A percentile compares a stretch with the other conserved stretches of the same genome.
Evolutionary conservation across 2,797 vertebrate genomes (phyloP).

Genomic region (Ptychobarbus kaznakovi): DNA sequence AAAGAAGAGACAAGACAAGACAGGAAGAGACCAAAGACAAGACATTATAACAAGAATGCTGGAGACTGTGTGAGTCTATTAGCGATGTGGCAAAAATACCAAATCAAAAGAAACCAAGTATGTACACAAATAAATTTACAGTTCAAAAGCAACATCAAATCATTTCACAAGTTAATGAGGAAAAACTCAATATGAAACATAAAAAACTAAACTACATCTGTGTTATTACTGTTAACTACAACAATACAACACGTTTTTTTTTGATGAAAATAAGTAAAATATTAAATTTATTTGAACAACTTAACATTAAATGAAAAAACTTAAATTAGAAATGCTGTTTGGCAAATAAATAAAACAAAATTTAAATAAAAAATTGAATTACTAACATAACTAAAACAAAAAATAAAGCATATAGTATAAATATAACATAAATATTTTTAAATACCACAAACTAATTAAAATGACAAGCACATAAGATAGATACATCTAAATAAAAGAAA

Average conservation of each 20-base stretch:
- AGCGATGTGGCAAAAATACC: conserved; percentile 27
- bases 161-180: background rate
- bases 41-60: conserved; percentile 39
- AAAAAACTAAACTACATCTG: background rate
- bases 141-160: conserved; percentile 30
- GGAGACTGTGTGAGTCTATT: conserved; percentile 5
- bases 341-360: background rate
- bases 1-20: conserved; percentile 61
- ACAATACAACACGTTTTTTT: background rate
- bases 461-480: background rate
- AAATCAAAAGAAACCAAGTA: background rate
- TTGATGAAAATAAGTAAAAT: background rate
- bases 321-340: background rate
- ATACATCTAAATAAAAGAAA: background rate
- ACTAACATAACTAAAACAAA: background rate
- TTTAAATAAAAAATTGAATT: too few species aligned
- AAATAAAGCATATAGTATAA: background rate
- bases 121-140: conserved; percentile 33
- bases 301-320: background rate
- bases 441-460: background rate
- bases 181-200: background rate
- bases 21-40: conserved; percentile 52
- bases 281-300: background rate
- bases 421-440: background rate
- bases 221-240: background rate